Evolutionary conservation across 2,888 invertebrate species (phyloP).

Genomic region (Siphlonurus alternatus): DNA sequence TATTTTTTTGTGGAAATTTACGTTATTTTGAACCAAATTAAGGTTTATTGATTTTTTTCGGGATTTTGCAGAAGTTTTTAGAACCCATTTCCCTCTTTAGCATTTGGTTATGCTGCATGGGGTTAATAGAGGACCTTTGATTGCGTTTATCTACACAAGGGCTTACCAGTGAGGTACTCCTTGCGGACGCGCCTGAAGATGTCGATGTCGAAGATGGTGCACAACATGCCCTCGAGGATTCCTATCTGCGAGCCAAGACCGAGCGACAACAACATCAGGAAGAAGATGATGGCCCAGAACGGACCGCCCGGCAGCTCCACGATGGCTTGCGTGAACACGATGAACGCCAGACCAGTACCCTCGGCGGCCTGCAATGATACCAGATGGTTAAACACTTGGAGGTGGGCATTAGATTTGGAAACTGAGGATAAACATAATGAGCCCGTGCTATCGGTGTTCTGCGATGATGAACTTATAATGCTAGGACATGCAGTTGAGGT

Average conservation of each 20-base stretch:
- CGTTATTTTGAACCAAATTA: no score
- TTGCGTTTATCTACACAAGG: not conserved
- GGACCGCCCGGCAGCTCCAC: slow-evolving; percentile 85
- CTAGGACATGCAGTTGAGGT: no score
- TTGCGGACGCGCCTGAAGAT: slow-evolving; percentile 79
- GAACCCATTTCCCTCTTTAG: no score
- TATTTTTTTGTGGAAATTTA: no score
- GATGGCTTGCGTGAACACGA: slow-evolving; percentile 94
- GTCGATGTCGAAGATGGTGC: slow-evolving; percentile 86
- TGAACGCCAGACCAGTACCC: slow-evolving; percentile 89
- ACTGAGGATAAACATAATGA: not conserved
- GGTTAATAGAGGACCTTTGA: no score
- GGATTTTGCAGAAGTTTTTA: no score
- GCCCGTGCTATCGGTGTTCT: no score
- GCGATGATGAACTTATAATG: no score
- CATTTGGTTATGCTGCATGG: no score
- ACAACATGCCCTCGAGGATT: slow-evolving; percentile 89
- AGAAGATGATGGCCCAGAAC: slow-evolving; percentile 92
- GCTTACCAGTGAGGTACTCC: slow-evolving; percentile 65
- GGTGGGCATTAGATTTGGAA: not conserved
- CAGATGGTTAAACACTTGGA: not conserved
- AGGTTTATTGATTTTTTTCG: no score
- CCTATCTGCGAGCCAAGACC: slow-evolving; percentile 94
- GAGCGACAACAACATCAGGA: slow-evolving; percentile 83
- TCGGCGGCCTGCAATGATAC: slow-evolving; percentile 60